Conservation (phyloP, 2,797 vertebrate species). For the Pseudomugil gertrudae region DNA sequence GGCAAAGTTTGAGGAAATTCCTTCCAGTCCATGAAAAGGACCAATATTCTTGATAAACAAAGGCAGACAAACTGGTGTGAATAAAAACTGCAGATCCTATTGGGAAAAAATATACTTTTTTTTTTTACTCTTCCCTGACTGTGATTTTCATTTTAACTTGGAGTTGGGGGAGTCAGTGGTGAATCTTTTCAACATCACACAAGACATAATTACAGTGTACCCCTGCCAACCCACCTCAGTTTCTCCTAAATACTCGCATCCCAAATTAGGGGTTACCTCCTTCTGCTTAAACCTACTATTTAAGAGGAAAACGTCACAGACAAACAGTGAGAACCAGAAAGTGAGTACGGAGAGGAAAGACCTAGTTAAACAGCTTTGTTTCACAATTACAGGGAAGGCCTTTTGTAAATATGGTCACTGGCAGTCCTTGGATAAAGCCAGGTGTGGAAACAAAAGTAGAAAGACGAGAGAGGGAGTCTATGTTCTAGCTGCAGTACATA, state of each 20-base stretch:
- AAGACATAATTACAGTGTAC: conserved; percentile 73
- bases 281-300: conserved; percentile 70
- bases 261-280: conserved; percentile 80
- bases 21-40: conserved; percentile 55
- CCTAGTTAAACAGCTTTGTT: conserved; percentile 61
- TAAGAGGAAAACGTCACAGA: conserved; percentile 63
- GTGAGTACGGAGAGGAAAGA: conserved; percentile 51
- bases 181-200: conserved; percentile 75
- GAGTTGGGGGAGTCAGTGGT: conserved; percentile 67
- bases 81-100: conserved; percentile 28
- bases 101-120: conserved; percentile 33
- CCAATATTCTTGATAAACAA: conserved; percentile 53
- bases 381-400: conserved; percentile 53
- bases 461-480: conserved; percentile 46
- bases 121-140: conserved; percentile 54
- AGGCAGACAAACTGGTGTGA: conserved; percentile 14
- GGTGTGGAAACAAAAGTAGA: conserved; percentile 61
- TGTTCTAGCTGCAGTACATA: conserved; percentile 48
- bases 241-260: conserved; percentile 80
- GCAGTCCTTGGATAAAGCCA: conserved; percentile 50
- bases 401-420: conserved; percentile 59
- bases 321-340: conserved; percentile 44
- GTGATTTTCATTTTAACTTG: conserved; percentile 62
- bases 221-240: conserved; percentile 65
- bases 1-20: conserved; percentile 55